Evolutionary conservation across 2,888 invertebrate species (phyloP), one percentile per base, ranked within the genome.

Genomic region (Apodemia zela): DNA sequence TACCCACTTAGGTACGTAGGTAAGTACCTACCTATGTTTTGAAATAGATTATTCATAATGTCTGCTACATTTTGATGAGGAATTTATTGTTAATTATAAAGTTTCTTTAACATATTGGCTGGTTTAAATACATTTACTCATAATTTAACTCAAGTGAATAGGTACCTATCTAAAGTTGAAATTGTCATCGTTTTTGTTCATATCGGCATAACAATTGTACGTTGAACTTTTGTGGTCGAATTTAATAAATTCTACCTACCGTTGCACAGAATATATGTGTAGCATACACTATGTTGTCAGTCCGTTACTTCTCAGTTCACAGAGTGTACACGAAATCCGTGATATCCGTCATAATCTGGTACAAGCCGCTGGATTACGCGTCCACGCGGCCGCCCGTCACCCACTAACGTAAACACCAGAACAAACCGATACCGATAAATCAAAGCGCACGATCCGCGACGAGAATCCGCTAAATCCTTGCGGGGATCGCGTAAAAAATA

Each of bases 401-500:
- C 82, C 85, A 89, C 89, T 87, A 91, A 87, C 87, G 88, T 89
- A 89, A 90, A 90, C 91, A 91, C 89, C 82, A 85, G 84, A 81
- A 80, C 84, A 84, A 85, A 87, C 86, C 85, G 88, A 87, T 87
- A 88, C 85, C 89, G 88, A 91, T 91, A 91, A 90, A 91, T 91
- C 90, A 90, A 89, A 91, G 89, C 85, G 82, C 87, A 84, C 89
- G 88, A 87, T 87, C 85, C 62, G 85, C 88, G 84, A 83, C 87
- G 87, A 85, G 86, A 84, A 89, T 89, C 91, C 91, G 89, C 83
- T 89, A 92, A 92, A 90, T 89, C 92, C 90, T 87, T 87, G 82
- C 85, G 87, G 90, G 89, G 89, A 89, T 90, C 89, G 89, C 90
- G 91, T 92, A 92, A 92, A 92, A 92, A 92, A 92, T 93, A 93